These are phyloP conservation scores for Galaxea fascicularis DNA, from an alignment of 92 coral and sea anemone genomes.

Conservation along the genomic window DNA sequence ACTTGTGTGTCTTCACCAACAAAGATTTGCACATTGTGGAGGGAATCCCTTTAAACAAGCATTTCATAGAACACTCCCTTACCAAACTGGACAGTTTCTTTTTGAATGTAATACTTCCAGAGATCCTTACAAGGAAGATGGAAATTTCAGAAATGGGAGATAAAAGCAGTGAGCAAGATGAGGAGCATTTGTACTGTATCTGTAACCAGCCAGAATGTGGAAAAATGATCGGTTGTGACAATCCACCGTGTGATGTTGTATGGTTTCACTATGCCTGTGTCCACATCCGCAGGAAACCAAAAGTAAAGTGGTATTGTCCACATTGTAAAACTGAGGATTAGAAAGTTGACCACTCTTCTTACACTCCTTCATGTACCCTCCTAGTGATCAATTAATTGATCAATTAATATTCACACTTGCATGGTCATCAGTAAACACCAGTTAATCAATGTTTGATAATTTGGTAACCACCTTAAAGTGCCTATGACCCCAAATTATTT, in stretches of 20 bases:
- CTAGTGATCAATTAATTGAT: conserved; percentile 2
- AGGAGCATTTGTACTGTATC: conserved; percentile 44
- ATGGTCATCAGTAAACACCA: conserved; percentile 9
- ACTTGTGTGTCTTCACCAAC: conserved; percentile 35
- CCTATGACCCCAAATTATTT: too few species aligned
- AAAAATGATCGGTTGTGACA: conserved; percentile 65
- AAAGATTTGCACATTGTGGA: conserved; percentile 37
- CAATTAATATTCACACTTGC: conserved; percentile 12
- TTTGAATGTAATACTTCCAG: conserved; percentile 32
- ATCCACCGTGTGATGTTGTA: conserved; percentile 45
- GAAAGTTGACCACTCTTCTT: conserved; percentile 13
- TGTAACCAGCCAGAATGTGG: conserved; percentile 72
- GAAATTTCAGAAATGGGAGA: conserved; percentile 1
- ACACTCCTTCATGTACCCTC: conserved; percentile 27
- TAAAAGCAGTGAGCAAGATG: not conserved
- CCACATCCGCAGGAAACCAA: conserved; percentile 56
- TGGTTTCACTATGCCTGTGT: conserved; percentile 79
- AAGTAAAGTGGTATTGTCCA: conserved; percentile 59
- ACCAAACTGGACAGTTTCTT: conserved; percentile 16
- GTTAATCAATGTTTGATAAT: conserved; percentile 5
- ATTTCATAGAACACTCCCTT: conserved; percentile 10
- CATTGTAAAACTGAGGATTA: conserved; percentile 44
- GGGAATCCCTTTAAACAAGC: conserved; percentile 5
- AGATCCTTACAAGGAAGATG: conserved; percentile 51
- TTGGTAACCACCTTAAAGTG: too few species aligned